These are phyloP conservation scores for Sinocyclocheilus rhinocerous DNA, from an alignment of 2,113 vertebrate genomes.

Conservation along the genomic window DNA sequence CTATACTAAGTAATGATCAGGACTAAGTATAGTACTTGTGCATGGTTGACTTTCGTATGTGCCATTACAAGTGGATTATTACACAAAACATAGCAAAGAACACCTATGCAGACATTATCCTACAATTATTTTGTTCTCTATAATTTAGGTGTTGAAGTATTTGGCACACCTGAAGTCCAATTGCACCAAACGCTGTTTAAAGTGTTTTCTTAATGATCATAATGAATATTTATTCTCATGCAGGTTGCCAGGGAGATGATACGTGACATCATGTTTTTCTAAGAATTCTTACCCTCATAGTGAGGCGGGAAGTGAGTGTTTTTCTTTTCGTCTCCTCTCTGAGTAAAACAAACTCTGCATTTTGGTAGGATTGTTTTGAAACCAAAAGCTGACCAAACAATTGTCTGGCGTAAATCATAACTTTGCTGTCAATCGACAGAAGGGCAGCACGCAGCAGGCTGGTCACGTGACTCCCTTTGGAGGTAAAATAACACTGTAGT, in stretches of 20 bases:
- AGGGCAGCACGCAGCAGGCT: slow-evolving; percentile 30
- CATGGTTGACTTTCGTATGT: not conserved
- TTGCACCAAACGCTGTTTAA: not conserved
- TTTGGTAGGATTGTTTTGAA: slow-evolving; percentile 39
- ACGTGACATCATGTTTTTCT: slow-evolving; percentile 21
- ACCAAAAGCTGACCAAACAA: slow-evolving; percentile 47
- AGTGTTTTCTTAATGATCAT: slow-evolving; percentile 20
- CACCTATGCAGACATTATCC: slow-evolving; percentile 12
- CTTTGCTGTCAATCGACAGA: slow-evolving; percentile 27
- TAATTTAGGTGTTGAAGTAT: not conserved
- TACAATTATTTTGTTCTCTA: not conserved
- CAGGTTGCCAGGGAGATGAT: not conserved
- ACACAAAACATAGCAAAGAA: slow-evolving; percentile 5
- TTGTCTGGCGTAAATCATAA: slow-evolving; percentile 45
- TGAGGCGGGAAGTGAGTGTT: slow-evolving; percentile 15
- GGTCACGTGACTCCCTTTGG: slow-evolving; percentile 33
- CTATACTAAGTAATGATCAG: not conserved
- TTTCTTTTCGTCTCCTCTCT: slow-evolving; percentile 14
- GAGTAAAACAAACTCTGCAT: not conserved
- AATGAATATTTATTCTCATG: slow-evolving; percentile 21
- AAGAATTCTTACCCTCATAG: slow-evolving; percentile 16
- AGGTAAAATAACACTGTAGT: slow-evolving; percentile 55
- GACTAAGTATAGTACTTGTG: not conserved
- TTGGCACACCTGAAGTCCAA: slow-evolving; percentile 26
- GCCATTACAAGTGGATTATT: slow-evolving; percentile 7